Conservation (phyloP, 2,113 vertebrate genomes). For the Epinephelus fuscoguttatus region DNA sequence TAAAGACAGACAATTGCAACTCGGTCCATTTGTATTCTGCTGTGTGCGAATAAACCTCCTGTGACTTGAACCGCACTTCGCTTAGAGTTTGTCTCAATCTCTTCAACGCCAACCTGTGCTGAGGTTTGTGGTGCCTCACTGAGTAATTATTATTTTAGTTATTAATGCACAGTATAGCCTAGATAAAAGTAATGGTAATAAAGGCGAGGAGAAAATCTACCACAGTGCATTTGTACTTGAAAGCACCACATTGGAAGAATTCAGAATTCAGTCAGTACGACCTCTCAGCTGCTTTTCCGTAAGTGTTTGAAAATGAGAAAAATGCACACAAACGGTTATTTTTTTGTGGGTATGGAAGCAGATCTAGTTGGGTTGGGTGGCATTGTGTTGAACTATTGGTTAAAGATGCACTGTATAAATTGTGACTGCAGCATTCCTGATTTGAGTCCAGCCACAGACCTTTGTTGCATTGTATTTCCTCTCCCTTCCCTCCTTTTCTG, state of each 20-base stretch:
- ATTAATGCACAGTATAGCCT: no score
- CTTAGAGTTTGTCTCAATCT: no score
- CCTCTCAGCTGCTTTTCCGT: background rate
- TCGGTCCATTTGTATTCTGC: no score
- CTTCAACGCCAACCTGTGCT: no score
- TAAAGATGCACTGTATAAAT: background rate
- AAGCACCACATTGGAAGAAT: background rate
- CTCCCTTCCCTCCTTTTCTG: background rate
- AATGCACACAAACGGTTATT: background rate
- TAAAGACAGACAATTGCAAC: no score
- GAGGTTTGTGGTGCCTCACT: no score
- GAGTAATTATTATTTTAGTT: no score
- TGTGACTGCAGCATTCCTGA: background rate
- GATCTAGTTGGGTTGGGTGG: background rate
- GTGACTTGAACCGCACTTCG: no score
- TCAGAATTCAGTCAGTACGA: background rate
- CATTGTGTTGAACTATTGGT: background rate
- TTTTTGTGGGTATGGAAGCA: background rate
- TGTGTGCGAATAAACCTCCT: no score
- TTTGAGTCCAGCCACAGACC: background rate
- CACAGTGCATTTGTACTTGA: background rate
- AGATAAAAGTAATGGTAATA: no score
- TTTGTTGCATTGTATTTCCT: background rate
- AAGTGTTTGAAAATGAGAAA: background rate
- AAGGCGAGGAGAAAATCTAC: no score